Conservation (phyloP, 2,888 invertebrate species). For the Philonicus albiceps region DNA sequence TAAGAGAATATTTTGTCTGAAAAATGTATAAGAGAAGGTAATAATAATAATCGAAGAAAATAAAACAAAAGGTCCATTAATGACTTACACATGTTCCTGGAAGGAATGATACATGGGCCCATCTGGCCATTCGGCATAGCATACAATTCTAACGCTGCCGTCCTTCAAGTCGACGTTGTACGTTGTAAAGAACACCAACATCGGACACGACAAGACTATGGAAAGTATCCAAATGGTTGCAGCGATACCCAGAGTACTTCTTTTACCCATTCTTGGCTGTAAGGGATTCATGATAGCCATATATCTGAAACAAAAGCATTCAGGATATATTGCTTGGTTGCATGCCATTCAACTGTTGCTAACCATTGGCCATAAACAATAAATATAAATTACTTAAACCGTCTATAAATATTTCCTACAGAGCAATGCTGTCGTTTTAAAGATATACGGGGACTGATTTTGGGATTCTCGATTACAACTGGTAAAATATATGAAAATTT, state of each 20-base stretch:
- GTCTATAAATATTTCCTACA: not conserved
- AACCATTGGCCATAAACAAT: not conserved
- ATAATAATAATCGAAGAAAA: not conserved
- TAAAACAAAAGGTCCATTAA: not conserved
- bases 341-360: not conserved
- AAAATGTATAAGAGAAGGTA: not conserved
- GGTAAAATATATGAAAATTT: not conserved
- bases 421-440: not conserved
- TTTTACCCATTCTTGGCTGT: slow-evolving; percentile 84
- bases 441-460: not conserved
- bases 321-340: not conserved
- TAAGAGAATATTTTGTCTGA: not conserved
- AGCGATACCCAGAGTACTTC: slow-evolving; percentile 83
- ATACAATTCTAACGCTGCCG: slow-evolving; percentile 73
- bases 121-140: slow-evolving; percentile 88
- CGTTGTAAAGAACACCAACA: slow-evolving; percentile 83
- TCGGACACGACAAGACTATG: slow-evolving; percentile 81
- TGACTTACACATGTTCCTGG: slow-evolving; percentile 79
- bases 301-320: slow-evolving; percentile 71
- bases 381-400: not conserved
- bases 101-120: slow-evolving; percentile 75
- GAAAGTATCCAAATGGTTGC: slow-evolving; percentile 85
- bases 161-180: slow-evolving; percentile 67
- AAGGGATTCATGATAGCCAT: slow-evolving; percentile 95
- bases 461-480: not conserved